Evolutionary conservation across 2,888 invertebrate species (phyloP).

Genomic region (Cinara cedri): DNA sequence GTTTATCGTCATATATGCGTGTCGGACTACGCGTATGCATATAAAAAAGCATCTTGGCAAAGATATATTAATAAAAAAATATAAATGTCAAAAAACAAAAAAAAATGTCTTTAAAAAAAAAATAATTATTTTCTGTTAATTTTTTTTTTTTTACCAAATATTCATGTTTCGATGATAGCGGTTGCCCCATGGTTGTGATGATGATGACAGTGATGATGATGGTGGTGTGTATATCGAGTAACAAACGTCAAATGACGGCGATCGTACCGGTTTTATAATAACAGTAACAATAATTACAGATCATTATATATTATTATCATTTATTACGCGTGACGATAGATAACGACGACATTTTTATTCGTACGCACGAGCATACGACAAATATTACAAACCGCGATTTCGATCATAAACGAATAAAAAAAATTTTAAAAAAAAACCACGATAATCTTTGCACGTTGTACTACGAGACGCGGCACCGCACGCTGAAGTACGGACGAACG

Average conservation of each 20-base stretch:
- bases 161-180: slow-evolving; percentile 51
- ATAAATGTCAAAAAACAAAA: not conserved
- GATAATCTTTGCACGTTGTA: not conserved
- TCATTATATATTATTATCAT: not conserved
- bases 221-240: not conserved
- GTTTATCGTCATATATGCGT: not conserved
- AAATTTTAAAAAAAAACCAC: slow-evolving; percentile 2
- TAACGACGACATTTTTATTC: not conserved
- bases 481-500: slow-evolving; percentile 44
- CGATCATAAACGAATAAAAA: not conserved
- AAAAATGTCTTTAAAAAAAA: not conserved
- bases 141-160: slow-evolving; percentile 49
- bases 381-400: not conserved
- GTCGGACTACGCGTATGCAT: not conserved
- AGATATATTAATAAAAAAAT: not conserved
- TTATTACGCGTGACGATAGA: not conserved
- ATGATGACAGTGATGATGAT: not conserved
- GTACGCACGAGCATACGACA: too few species aligned
- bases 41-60: slow-evolving; percentile 44
- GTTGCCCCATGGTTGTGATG: slow-evolving; percentile 38
- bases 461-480: slow-evolving; percentile 9
- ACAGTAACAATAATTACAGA: not conserved
- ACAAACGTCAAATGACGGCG: not conserved
- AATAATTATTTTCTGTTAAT: not conserved
- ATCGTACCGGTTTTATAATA: not conserved